A percentile compares a stretch with the other conserved stretches of the same genome.
Evolutionary conservation across 2,888 invertebrate species (phyloP).

Genomic region (Acrobasis consociella): DNA sequence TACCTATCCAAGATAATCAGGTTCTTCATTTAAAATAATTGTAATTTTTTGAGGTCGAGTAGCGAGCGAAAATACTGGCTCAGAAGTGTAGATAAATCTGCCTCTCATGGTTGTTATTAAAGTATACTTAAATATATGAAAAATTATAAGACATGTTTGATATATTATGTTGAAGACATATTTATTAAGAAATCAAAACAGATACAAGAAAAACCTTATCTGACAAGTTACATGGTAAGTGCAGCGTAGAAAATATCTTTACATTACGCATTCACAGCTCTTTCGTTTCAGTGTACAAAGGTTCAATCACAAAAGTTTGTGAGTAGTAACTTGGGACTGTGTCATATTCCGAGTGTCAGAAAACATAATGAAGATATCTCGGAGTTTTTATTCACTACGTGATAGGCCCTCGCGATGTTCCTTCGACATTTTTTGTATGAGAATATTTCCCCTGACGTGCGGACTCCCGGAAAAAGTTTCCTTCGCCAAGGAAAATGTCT

Average conservation of each 20-base stretch:
- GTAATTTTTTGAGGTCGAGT: too few species aligned
- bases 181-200: too few species aligned
- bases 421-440: slow-evolving; percentile 22
- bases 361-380: slow-evolving; percentile 15
- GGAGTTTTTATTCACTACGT: slow-evolving; percentile 17
- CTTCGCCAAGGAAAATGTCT: slow-evolving; percentile 22
- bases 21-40: too few species aligned
- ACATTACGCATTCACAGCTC: background rate
- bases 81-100: too few species aligned
- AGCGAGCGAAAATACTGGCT: too few species aligned
- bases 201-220: too few species aligned
- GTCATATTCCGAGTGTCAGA: slow-evolving; percentile 3
- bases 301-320: slow-evolving; percentile 14
- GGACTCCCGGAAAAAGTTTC: slow-evolving; percentile 23
- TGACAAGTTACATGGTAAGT: background rate
- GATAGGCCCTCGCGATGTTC: slow-evolving; percentile 6
- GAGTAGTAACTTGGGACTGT: slow-evolving; percentile 11
- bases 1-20: background rate
- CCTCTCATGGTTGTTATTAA: too few species aligned
- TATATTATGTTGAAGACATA: too few species aligned
- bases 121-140: too few species aligned
- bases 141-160: too few species aligned
- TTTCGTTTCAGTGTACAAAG: slow-evolving; percentile 4
- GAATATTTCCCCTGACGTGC: slow-evolving; percentile 26
- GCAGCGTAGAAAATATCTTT: background rate